Base-by-base conservation (phyloP, 2,888 invertebrate genomes). In the Folsomia manolachei region DNA sequence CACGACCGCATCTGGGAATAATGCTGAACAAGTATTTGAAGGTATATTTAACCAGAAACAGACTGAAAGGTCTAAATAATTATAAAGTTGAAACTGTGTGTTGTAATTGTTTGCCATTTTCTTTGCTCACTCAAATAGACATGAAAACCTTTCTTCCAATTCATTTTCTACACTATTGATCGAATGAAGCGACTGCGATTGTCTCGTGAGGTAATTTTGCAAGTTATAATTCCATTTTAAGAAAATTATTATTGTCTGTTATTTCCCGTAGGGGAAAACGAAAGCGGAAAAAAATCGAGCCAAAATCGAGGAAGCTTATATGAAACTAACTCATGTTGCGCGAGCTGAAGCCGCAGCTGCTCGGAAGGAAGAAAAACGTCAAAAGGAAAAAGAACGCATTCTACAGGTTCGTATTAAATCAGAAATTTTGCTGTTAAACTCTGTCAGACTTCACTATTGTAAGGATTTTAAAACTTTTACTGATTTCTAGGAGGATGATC, bases 271-370 rank as follows among this genome's bases (percentile, higher is more conserved):
- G 93, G 94, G 91, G 26, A 90, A 94, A 84, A 84, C 84, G 56
- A 98, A 97, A 84, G 93, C 98, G 64, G 97, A 98, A 83, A 95
- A 94, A 84, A 97, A 97, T 83, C 91, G 99, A 1, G 89, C 91
- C 83, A 91, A 91, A 80, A 95, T 97, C 2, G 94, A 96, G 81
- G 98, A 98, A 84, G 91, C 91, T 27, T 97, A 95, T 86, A 85
- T 95, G 82, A 94, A 97, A 83, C 94, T 93, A 18, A 95, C 97
- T 0, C 98, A 99, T 85, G 92, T 91, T n/a, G 95, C 95, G 24
- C 87, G 98, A 0, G 96, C 96, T 80, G 99, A 99, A 86, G 95
- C 95, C 26, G 98, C 98, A 0, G 97, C 97, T 51, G 90, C 89
- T 61, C 87, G 95, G 26, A 88, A 95, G 9, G 99, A 99, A 84